Conservation (phyloP, 53 echinoderm and acorn worm species). For the Holothuria leucospilota region DNA sequence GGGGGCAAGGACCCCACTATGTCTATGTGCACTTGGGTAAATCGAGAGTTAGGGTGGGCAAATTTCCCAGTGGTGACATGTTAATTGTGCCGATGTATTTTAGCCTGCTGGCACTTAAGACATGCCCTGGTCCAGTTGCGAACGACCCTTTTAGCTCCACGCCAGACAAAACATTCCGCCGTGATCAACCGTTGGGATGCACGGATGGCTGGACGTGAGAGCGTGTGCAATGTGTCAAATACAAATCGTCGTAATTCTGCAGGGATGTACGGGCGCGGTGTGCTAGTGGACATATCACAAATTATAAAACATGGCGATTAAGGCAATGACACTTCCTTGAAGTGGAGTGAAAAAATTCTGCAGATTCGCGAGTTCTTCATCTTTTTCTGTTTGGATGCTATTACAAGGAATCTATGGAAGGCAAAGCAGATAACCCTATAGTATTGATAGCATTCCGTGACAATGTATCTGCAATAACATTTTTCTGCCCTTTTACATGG, state of each 20-base stretch:
- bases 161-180: constrained; percentile 72
- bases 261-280: constrained; percentile 52
- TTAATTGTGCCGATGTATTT: constrained; percentile 65
- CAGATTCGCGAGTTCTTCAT: constrained; percentile 5
- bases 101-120: constrained; percentile 60
- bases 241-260: constrained; percentile 30
- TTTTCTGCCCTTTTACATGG: constrained; percentile 42
- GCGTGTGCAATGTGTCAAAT: constrained; percentile 66
- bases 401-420: neutral
- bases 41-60: constrained; percentile 48
- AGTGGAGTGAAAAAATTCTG: neutral
- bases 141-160: constrained; percentile 55
- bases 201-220: constrained; percentile 73
- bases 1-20: constrained; percentile 64
- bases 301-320: constrained; percentile 8
- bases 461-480: constrained; percentile 53
- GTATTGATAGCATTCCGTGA: neutral
- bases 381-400: neutral
- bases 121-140: constrained; percentile 64
- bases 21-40: constrained; percentile 69
- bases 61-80: constrained; percentile 58
- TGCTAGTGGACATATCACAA: constrained; percentile 34
- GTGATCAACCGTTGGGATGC: too few species aligned
- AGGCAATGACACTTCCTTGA: constrained; percentile 5
- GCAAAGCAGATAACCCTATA: neutral